Evolutionary conservation across 2,888 invertebrate species (phyloP).

Genomic region (Sarcophaga rosellei): DNA sequence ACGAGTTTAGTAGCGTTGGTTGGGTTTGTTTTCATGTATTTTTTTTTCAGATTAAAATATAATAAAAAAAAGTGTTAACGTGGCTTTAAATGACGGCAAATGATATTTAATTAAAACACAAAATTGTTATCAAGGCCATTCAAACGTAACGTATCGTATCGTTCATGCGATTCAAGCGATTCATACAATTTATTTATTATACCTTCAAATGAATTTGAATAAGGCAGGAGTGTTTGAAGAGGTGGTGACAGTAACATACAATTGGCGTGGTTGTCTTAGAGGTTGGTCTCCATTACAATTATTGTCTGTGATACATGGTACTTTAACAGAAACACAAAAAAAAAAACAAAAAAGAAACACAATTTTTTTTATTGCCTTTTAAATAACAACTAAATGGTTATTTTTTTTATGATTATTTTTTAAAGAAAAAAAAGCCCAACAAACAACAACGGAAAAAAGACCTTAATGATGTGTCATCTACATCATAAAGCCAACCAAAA

Average conservation of each 20-base stretch:
- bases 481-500: slow-evolving; percentile 23
- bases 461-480: slow-evolving; percentile 54
- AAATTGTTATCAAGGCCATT: slow-evolving; percentile 62
- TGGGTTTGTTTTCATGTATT: neutral
- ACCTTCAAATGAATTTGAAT: slow-evolving; percentile 7
- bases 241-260: slow-evolving; percentile 46
- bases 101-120: slow-evolving; percentile 62
- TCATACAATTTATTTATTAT: neutral
- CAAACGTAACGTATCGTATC: neutral
- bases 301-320: neutral
- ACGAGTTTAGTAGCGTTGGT: neutral
- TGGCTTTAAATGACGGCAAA: slow-evolving; percentile 56
- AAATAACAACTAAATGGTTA: slow-evolving; percentile 29
- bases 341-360: neutral
- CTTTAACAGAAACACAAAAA: neutral
- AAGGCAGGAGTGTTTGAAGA: slow-evolving; percentile 11
- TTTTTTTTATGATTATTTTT: slow-evolving; percentile 13
- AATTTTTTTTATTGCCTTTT: slow-evolving; percentile 27
- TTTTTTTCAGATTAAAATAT: neutral
- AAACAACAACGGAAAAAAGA: neutral
- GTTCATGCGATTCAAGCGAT: neutral
- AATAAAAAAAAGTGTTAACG: slow-evolving; percentile 48
- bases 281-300: slow-evolving; percentile 47
- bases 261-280: slow-evolving; percentile 55
- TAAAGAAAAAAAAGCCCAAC: neutral